These are phyloP conservation scores for Sternarchorhynchus goeldii DNA, from an alignment of 2,797 vertebrate species.

Conservation along the genomic window DNA sequence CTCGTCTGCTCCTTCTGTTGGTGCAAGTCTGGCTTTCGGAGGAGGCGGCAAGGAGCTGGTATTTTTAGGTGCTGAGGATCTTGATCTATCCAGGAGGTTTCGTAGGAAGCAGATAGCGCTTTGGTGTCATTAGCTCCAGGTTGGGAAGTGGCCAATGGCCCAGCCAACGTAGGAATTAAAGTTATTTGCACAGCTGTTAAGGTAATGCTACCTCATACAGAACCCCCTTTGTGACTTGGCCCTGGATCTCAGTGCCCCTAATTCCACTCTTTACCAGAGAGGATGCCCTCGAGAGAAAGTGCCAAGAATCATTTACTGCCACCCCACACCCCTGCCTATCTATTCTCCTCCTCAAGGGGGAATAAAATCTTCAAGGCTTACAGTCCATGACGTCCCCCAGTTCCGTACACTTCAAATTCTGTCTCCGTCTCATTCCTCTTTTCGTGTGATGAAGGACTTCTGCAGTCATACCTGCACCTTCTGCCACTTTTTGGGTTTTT, in stretches of 20 bases:
- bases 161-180: constrained; percentile 70
- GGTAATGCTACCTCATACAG: constrained; percentile 71
- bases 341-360: constrained; percentile 20
- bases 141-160: constrained; percentile 56
- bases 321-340: constrained; percentile 40
- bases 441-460: not conserved
- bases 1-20: constrained; percentile 58
- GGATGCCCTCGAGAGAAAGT: constrained; percentile 48
- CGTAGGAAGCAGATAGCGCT: constrained; percentile 57
- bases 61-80: constrained; percentile 42
- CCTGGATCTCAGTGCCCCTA: constrained; percentile 53
- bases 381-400: not conserved
- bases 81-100: constrained; percentile 47
- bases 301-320: constrained; percentile 51
- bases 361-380: constrained; percentile 25
- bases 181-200: constrained; percentile 75
- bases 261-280: constrained; percentile 51
- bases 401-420: constrained; percentile 3
- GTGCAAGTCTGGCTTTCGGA: constrained; percentile 44
- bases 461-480: not conserved
- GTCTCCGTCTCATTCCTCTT: not conserved
- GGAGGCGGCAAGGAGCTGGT: constrained; percentile 43
- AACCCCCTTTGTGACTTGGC: constrained; percentile 55
- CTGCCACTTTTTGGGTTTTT: constrained; percentile 12
- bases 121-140: constrained; percentile 64